These are phyloP conservation scores for Erpornis zantholeuca DNA, from an alignment of 2,113 vertebrate genomes.

Conservation along the genomic window DNA sequence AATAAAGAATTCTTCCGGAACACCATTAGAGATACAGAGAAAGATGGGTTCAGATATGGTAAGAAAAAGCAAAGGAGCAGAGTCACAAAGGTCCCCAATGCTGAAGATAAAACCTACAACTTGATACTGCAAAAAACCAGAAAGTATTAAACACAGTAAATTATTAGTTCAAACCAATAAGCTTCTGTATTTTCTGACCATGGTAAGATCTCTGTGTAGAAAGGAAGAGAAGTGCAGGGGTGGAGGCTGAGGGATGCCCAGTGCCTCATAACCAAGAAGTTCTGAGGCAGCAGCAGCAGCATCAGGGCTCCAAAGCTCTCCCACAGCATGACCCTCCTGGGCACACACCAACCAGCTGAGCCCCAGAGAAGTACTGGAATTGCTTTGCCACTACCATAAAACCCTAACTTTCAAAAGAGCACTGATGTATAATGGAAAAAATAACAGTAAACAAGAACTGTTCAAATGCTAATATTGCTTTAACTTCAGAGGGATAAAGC, in stretches of 20 bases:
- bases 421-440: background rate
- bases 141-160: background rate
- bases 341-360: background rate
- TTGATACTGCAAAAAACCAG: background rate
- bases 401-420: background rate
- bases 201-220: background rate
- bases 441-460: background rate
- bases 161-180: background rate
- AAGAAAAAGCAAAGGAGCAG: background rate
- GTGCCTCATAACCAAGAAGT: background rate
- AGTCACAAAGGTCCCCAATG: background rate
- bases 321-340: background rate
- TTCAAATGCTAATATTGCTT: background rate
- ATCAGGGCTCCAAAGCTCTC: accelerated
- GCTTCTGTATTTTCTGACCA: background rate
- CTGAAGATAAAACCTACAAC: background rate
- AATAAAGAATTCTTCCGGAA: background rate
- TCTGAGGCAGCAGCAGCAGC: background rate
- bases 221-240: background rate
- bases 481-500: background rate
- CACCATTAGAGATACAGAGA: background rate
- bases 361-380: background rate
- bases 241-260: background rate
- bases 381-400: background rate
- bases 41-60: background rate